A percentile compares a stretch with the other conserved stretches of the same genome.
Evolutionary conservation across 30 jellyfish, hydroid and myxozoan species (phyloP).

Genomic region (Aurelia sp.): DNA sequence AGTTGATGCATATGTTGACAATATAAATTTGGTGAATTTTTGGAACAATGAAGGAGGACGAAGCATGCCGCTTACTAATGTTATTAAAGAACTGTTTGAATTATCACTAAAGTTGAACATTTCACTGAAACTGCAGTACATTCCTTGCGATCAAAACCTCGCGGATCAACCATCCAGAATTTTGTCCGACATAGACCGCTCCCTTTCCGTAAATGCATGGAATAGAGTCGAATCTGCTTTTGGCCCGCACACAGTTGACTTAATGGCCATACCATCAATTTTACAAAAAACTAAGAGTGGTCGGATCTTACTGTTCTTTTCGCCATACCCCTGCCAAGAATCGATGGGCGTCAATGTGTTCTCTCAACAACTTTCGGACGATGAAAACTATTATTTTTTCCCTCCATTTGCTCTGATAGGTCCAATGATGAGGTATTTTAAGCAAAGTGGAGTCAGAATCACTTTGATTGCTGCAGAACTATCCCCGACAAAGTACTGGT

Average conservation of each 20-base stretch:
- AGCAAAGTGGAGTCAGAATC: too few relatives aligned
- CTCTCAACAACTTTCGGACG: not conserved
- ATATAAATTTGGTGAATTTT: not conserved
- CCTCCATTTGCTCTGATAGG: constrained; percentile 24
- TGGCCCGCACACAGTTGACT: constrained; percentile 15
- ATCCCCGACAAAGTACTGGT: too few relatives aligned
- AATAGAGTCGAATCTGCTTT: not conserved
- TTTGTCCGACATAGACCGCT: constrained; percentile 12
- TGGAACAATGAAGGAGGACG: constrained; percentile 18
- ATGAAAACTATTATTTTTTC: not conserved
- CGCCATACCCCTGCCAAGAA: not conserved
- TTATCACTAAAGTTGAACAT: not conserved
- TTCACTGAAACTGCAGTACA: not conserved
- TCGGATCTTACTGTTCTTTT: not conserved
- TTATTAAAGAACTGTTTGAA: not conserved
- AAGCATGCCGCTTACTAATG: constrained; percentile 8
- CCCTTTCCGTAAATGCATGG: constrained; percentile 11
- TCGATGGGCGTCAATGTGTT: not conserved
- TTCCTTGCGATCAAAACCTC: not conserved
- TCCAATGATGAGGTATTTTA: not conserved
- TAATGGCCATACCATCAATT: constrained; percentile 20
- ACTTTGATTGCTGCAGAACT: too few relatives aligned
- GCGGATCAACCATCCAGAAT: constrained; percentile 8
- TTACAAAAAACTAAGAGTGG: not conserved
- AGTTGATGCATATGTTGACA: not conserved